phyloP scores from a whole-genome alignment of 2,888 invertebrate species.

The Merodon equestris region DNA sequence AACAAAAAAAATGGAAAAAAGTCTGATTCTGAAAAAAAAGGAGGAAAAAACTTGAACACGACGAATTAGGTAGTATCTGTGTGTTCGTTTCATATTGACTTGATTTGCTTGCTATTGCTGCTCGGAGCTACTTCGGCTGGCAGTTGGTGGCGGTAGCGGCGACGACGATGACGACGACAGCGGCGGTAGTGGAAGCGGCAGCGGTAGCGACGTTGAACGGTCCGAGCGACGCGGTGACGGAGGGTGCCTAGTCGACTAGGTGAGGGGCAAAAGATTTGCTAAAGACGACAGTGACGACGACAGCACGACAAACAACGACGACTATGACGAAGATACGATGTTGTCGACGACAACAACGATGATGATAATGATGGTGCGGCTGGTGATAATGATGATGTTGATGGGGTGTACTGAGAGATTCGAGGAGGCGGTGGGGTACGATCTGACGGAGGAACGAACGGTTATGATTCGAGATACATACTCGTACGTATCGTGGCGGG shows the following conservation, averaged over 20 bases:
- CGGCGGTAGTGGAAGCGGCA: slow-evolving; percentile 24
- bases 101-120: slow-evolving; percentile 37
- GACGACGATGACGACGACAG: slow-evolving; percentile 45
- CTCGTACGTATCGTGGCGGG: slow-evolving; percentile 9
- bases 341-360: too few species aligned
- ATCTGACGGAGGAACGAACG: too few species aligned
- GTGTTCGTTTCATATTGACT: slow-evolving; percentile 57
- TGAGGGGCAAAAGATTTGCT: slow-evolving; percentile 16
- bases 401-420: too few species aligned
- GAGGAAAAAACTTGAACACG: slow-evolving; percentile 60
- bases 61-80: slow-evolving; percentile 30
- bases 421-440: too few species aligned
- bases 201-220: slow-evolving; percentile 1
- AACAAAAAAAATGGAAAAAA: neutral
- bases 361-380: too few species aligned
- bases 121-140: too few species aligned
- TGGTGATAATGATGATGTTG: too few species aligned
- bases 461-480: too few species aligned
- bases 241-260: slow-evolving; percentile 27
- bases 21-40: slow-evolving; percentile 42
- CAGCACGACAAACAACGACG: too few species aligned
- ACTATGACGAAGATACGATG: too few species aligned
- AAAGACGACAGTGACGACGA: too few species aligned
- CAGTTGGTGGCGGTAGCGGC: slow-evolving; percentile 22
- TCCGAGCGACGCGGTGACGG: neutral